Conservation (phyloP, 2,797 vertebrate genomes). For the Acipenser oxyrinchus region DNA sequence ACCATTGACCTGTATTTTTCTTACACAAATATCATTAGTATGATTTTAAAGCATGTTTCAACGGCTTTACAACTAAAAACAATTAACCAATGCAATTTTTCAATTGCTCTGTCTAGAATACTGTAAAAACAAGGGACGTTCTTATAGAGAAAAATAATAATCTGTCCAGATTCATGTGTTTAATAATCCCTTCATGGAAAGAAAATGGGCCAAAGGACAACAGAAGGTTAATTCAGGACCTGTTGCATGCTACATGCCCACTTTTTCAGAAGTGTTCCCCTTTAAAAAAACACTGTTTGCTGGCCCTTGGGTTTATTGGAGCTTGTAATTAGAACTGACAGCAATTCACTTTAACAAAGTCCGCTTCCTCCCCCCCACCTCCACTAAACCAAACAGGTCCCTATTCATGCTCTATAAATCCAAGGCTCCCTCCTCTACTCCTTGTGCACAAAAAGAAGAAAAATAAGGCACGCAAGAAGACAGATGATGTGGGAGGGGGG, state of each 20-base stretch:
- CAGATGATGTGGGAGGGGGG: background rate
- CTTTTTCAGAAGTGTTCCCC: constrained; percentile 49
- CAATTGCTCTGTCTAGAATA: no score
- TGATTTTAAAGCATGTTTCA: background rate
- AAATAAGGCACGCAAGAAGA: constrained; percentile 43
- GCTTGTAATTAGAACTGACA: constrained; percentile 72
- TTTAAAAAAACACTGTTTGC: constrained; percentile 50
- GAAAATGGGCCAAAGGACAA: constrained; percentile 3
- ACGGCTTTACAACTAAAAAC: background rate
- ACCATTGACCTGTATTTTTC: no score
- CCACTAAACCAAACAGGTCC: constrained; percentile 28
- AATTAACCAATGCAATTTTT: no score
- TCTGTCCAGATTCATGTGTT: no score
- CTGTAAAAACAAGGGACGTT: no score
- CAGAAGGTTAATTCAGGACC: background rate
- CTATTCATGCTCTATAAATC: constrained; percentile 52
- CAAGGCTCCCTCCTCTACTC: constrained; percentile 38
- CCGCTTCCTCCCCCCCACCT: constrained; percentile 47
- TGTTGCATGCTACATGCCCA: background rate
- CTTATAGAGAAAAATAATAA: no score
- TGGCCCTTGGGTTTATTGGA: constrained; percentile 59
- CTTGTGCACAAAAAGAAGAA: constrained; percentile 37
- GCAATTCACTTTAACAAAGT: constrained; percentile 69
- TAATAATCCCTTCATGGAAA: background rate
- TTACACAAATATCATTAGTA: background rate